Conservation (phyloP, 2,888 invertebrate species). For the Mongoloraphidia duomilia region DNA sequence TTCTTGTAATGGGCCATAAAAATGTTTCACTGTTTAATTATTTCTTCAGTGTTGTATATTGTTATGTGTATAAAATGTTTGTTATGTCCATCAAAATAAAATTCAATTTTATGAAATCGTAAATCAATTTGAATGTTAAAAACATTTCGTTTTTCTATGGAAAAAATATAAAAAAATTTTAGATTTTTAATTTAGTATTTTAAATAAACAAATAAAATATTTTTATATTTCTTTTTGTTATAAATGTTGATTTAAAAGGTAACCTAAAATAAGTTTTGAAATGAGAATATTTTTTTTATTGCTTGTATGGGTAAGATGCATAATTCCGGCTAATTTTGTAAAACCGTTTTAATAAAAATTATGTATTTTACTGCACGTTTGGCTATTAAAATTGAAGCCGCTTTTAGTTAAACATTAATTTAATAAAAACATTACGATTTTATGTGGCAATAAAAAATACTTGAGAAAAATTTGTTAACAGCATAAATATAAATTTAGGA, state of each 20-base stretch:
- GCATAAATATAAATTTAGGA: too few species aligned
- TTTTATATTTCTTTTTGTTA: not conserved
- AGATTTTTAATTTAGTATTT: slow-evolving; percentile 1
- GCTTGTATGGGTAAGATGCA: too few species aligned
- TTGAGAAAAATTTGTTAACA: too few species aligned
- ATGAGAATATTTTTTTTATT: not conserved
- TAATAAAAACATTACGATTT: too few species aligned
- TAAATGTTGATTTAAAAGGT: not conserved
- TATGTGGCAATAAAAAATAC: too few species aligned
- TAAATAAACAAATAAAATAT: slow-evolving; percentile 1
- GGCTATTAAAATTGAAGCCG: too few species aligned
- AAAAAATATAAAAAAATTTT: not conserved
- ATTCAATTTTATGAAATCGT: slow-evolving; percentile 5
- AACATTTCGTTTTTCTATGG: not conserved
- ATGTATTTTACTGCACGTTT: too few species aligned
- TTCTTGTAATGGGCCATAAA: slow-evolving; percentile 2
- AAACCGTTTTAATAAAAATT: too few species aligned
- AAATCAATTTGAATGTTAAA: slow-evolving; percentile 2
- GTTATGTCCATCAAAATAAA: slow-evolving; percentile 4
- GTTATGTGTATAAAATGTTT: slow-evolving; percentile 1
- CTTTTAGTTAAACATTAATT: too few species aligned
- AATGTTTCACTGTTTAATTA: not conserved
- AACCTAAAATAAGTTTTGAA: not conserved
- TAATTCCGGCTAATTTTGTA: too few species aligned
- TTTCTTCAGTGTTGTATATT: not conserved